phyloP scores from a whole-genome alignment of 2,797 vertebrate species.

The Triplophysa bombifrons region DNA sequence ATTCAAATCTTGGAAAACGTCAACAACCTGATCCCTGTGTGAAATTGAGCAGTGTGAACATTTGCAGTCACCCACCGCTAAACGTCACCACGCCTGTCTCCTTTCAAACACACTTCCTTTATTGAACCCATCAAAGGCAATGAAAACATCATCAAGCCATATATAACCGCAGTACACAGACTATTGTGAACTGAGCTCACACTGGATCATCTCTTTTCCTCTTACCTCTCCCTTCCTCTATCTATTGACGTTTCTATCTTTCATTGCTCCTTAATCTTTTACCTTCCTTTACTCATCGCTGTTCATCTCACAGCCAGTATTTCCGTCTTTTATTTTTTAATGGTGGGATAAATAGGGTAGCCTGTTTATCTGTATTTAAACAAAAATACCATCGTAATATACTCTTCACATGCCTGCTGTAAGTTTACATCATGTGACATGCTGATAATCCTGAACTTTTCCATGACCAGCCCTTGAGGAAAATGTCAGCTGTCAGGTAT shows the following conservation, averaged over 20 bases:
- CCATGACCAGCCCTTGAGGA: slow-evolving; percentile 68
- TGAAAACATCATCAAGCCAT: slow-evolving; percentile 44
- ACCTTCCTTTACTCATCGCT: not conserved
- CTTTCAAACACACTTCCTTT: slow-evolving; percentile 25
- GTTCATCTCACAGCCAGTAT: not conserved
- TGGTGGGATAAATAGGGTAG: not conserved
- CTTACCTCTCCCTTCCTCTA: not conserved
- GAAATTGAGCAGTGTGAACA: slow-evolving; percentile 20
- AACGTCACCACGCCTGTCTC: slow-evolving; percentile 23
- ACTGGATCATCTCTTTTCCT: not conserved
- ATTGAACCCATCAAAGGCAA: slow-evolving; percentile 45
- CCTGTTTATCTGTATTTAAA: not conserved
- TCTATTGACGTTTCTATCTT: not conserved
- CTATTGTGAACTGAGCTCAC: not conserved
- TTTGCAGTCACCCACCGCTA: slow-evolving; percentile 15
- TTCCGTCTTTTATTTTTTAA: slow-evolving; percentile 1
- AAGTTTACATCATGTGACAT: not conserved
- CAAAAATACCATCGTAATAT: not conserved
- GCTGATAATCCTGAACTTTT: not conserved
- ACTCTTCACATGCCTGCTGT: slow-evolving; percentile 1
- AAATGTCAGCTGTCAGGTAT: slow-evolving; percentile 78
- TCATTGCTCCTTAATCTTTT: slow-evolving; percentile 3
- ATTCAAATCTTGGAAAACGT: not conserved
- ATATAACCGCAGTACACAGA: slow-evolving; percentile 33
- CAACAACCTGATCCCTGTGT: slow-evolving; percentile 6